Conservation (phyloP, 2,888 invertebrate species). For the Polydesmus complanatus region DNA sequence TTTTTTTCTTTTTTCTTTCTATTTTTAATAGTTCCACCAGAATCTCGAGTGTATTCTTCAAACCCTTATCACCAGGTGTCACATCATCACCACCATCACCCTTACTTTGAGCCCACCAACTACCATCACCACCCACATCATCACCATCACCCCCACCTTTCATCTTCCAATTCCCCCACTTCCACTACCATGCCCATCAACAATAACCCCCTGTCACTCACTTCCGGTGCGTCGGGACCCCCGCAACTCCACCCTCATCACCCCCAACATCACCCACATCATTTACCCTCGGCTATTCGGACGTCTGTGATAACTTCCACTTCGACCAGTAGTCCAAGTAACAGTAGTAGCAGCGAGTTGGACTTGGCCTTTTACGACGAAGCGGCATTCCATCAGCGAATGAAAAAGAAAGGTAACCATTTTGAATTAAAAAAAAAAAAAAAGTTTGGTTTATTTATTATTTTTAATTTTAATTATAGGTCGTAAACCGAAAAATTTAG, state of each 20-base stretch:
- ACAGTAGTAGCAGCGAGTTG: conserved; percentile 48
- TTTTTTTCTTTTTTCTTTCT: neutral
- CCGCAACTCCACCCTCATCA: conserved; percentile 26
- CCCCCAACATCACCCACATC: conserved; percentile 33
- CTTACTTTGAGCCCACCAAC: neutral
- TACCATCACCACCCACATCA: conserved; percentile 36
- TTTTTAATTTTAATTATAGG: conserved; percentile 17
- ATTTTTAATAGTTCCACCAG: conserved; percentile 2
- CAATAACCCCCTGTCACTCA: neutral
- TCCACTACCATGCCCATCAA: neutral
- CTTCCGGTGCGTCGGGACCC: too few relatives aligned
- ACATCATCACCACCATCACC: conserved; percentile 13
- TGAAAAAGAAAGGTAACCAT: conserved; percentile 28
- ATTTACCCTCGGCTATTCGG: conserved; percentile 22
- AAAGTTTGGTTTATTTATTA: neutral
- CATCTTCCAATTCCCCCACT: conserved; percentile 21
- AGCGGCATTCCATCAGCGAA: conserved; percentile 59
- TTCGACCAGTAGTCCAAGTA: conserved; percentile 33
- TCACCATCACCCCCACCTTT: conserved; percentile 27
- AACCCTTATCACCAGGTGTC: conserved; percentile 11
- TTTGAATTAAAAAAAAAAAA: neutral
- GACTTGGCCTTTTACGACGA: conserved; percentile 72
- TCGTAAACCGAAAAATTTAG: conserved; percentile 46
- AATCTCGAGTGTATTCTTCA: conserved; percentile 14
- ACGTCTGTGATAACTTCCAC: conserved; percentile 50